These are phyloP conservation scores for Thinocorus orbignyianus DNA, from an alignment of 2,113 vertebrate genomes.

Conservation along the genomic window DNA sequence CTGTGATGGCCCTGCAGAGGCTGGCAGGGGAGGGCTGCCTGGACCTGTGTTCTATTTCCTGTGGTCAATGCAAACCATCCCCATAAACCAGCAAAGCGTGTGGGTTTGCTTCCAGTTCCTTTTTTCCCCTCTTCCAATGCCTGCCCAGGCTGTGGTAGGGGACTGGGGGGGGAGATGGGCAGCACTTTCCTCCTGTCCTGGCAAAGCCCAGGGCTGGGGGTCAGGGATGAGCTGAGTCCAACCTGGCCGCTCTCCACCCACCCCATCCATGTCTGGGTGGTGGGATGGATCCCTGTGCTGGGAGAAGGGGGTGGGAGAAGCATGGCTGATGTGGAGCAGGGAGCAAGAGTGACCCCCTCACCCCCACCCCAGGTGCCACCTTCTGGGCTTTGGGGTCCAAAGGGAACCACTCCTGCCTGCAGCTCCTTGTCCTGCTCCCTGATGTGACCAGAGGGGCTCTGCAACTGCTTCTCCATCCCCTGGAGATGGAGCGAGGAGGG, in stretches of 20 bases:
- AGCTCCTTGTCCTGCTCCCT: not conserved
- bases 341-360: not conserved
- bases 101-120: not conserved
- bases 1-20: not conserved
- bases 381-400: not conserved
- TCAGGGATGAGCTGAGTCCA: fast-evolving
- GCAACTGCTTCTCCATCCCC: not conserved
- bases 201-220: fast-evolving
- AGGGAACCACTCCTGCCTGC: not conserved
- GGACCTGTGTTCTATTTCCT: not conserved
- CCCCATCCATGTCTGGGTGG: fast-evolving
- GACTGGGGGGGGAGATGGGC: fast-evolving
- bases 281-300: not conserved
- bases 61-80: not conserved
- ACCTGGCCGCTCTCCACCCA: fast-evolving
- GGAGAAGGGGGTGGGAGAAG: not conserved
- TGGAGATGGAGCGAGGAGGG: not conserved
- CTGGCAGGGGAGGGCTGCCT: not conserved
- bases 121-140: not conserved
- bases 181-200: not conserved
- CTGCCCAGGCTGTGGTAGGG: not conserved
- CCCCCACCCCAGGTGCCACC: not conserved
- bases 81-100: not conserved
- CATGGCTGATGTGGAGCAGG: fast-evolving
- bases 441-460: fast-evolving